Evolutionary conservation across 2,888 invertebrate genomes (phyloP), one percentile per base, ranked within the genome.

Genomic region (Diaperis boleti): DNA sequence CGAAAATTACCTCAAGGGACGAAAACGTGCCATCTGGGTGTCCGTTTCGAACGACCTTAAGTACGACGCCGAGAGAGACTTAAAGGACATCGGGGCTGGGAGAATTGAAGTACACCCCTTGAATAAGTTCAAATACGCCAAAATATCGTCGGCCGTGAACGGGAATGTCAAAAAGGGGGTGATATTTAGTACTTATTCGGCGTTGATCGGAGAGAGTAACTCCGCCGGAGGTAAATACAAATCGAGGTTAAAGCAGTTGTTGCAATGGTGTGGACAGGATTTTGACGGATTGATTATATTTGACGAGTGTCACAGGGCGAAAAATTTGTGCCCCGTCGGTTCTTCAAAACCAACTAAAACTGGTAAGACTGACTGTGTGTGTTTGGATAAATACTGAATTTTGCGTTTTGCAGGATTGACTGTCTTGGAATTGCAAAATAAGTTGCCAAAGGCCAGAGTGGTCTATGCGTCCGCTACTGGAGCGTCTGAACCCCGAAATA

Each of bases 221-320:
- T 91, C 93, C 69, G 87, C 88, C 42, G 86, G 85, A 62, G 91
- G 91, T 56, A 97, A 98, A 83, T 98, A 97, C 83, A 91, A 94
- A 73, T 95, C 96, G 10, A 83, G 99, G 18, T 86, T 99, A 74
- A 97, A 98, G 77, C 99, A 99, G 82, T 83, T 99, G 72, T 82
- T 99, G 74, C 96, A 98, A 79, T 99, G 99, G 99, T 98, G 96
- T 82, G 98, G 98, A 8, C 93, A 94, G 70, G 94, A 96, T 80
- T 98, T 96, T 80, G 98, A 98, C 78, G 98, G 98, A 66, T 78
- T 94, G 83, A 94, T 99, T 76, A 90, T 99, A 15, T 98, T 99
- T 83, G 99, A 99, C 83, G 99, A 99, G 82, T 99, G 99, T 81
- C 99, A 99, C 85, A 91, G 97, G 74, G 99, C 99, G 0, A 99